A percentile compares a stretch with the other conserved stretches of the same genome.
phyloP scores from a whole-genome alignment of 2,797 vertebrate genomes.

The Diceros bicornis region DNA sequence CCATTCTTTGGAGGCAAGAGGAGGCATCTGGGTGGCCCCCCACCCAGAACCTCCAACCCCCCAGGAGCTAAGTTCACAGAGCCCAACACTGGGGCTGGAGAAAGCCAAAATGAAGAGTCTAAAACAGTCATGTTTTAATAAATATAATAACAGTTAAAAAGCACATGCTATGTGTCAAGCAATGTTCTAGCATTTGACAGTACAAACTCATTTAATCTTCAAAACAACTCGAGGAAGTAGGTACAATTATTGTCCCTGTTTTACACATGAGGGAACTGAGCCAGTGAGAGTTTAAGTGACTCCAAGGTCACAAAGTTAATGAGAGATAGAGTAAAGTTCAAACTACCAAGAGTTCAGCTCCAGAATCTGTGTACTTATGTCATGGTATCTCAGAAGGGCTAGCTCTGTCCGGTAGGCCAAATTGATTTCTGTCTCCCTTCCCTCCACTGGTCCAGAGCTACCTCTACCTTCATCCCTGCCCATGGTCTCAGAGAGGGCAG shows the following conservation, averaged over 20 bases:
- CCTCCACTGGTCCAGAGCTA: background rate
- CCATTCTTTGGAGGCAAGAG: background rate
- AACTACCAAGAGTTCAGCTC: background rate
- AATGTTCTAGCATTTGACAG: background rate
- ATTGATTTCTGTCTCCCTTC: background rate
- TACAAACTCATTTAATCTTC: slow-evolving; percentile 35
- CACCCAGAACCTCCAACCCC: background rate
- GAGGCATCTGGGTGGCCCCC: background rate
- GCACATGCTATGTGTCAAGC: background rate
- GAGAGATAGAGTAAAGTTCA: background rate
- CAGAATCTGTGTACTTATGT: background rate
- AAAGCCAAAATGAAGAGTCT: background rate
- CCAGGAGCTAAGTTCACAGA: background rate
- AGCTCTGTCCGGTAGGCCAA: background rate
- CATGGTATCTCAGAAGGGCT: background rate
- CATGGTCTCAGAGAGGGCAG: background rate
- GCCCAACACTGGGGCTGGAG: background rate
- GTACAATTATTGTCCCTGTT: background rate
- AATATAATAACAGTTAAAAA: background rate
- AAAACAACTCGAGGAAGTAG: background rate
- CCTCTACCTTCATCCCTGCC: background rate
- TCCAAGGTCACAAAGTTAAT: slow-evolving; percentile 42
- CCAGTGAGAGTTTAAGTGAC: background rate
- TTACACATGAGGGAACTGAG: background rate
- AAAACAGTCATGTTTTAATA: background rate